A percentile compares a stretch with the other conserved stretches of the same genome.
Evolutionary conservation across 2,888 invertebrate species (phyloP).

Genomic region (Nycteola revayana): DNA sequence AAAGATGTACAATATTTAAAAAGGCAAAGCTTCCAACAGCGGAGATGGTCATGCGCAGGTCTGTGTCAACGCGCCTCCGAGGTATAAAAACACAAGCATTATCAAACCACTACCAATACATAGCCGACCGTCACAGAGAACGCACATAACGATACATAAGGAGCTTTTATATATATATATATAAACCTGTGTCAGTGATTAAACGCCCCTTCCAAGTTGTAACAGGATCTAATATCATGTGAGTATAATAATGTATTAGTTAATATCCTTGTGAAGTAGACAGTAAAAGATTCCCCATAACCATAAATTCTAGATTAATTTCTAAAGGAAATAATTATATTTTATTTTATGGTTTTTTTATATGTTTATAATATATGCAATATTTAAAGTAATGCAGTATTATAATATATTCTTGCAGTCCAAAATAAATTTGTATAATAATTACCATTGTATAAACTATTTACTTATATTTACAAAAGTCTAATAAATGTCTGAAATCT

Average conservation of each 20-base stretch:
- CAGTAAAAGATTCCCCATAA: too few relatives aligned
- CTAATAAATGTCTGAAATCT: too few relatives aligned
- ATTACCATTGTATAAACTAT: too few relatives aligned
- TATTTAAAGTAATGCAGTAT: too few relatives aligned
- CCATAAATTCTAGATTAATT: too few relatives aligned
- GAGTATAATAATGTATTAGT: conserved; percentile 40
- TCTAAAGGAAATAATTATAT: too few relatives aligned
- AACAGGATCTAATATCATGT: conserved; percentile 68
- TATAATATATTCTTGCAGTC: too few relatives aligned
- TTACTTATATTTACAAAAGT: too few relatives aligned
- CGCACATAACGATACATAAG: conserved; percentile 54
- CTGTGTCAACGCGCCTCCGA: conserved; percentile 52
- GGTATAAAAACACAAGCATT: conserved; percentile 69
- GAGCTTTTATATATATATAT: conserved; percentile 41
- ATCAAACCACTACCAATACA: conserved; percentile 71
- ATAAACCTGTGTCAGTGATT: conserved; percentile 64
- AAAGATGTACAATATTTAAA: conserved; percentile 28
- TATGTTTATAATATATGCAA: too few relatives aligned
- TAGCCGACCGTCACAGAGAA: conserved; percentile 68
- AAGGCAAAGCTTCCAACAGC: conserved; percentile 38
- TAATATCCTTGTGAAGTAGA: too few relatives aligned
- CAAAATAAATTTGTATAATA: too few relatives aligned
- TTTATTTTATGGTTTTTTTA: too few relatives aligned
- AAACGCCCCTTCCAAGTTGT: conserved; percentile 39
- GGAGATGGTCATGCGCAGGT: conserved; percentile 54